Percentiles rank a stretch among this genome's conserved stretches.
phyloP scores from a whole-genome alignment of 2,113 vertebrate genomes.

The Lonchura striata region DNA sequence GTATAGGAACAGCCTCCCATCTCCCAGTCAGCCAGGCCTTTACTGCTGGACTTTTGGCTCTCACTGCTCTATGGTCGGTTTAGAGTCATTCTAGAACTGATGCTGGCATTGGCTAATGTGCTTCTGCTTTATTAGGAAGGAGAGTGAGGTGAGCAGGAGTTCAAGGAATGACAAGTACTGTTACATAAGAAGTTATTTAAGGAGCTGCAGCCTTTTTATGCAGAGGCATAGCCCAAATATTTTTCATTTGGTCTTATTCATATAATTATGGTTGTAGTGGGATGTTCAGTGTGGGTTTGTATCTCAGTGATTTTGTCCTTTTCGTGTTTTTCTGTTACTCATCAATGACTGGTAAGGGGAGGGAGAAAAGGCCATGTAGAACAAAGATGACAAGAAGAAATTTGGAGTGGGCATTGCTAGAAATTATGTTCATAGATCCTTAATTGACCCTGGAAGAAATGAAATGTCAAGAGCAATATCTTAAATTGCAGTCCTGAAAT shows the following conservation, averaged over 20 bases:
- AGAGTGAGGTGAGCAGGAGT: neutral
- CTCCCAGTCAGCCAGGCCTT: neutral
- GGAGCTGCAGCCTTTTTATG: neutral
- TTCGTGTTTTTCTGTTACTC: neutral
- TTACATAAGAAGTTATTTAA: neutral
- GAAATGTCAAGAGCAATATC: neutral
- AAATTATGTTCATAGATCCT: neutral
- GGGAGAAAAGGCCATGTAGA: neutral
- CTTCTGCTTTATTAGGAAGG: neutral
- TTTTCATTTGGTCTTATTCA: neutral
- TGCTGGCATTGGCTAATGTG: neutral
- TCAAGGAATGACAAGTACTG: neutral
- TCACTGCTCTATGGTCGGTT: neutral
- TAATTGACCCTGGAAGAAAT: neutral
- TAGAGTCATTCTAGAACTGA: neutral
- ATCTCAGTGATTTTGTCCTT: neutral
- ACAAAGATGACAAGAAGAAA: neutral
- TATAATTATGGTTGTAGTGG: neutral
- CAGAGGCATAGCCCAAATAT: neutral
- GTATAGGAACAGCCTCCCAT: neutral
- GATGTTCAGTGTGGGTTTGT: neutral
- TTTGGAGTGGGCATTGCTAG: neutral
- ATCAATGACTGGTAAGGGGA: neutral
- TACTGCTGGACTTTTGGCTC: neutral
- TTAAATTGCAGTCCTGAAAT: neutral